These are phyloP conservation scores for Muscina levida DNA, from an alignment of 2,888 invertebrate species.

Conservation along the genomic window DNA sequence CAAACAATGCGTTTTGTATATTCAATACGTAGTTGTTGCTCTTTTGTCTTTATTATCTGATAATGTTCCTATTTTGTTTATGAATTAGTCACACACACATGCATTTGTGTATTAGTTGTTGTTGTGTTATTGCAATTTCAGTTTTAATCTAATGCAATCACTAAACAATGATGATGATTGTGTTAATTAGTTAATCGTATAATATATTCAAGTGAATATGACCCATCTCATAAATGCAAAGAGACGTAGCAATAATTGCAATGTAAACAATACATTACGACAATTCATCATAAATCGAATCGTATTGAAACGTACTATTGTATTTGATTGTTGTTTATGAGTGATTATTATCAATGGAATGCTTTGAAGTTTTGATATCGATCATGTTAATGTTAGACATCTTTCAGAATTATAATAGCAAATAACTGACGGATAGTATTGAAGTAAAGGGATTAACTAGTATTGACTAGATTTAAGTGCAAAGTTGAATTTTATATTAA, in stretches of 20 bases:
- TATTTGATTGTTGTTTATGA: neutral
- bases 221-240: neutral
- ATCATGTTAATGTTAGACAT: too few relatives aligned
- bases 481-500: too few relatives aligned
- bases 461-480: too few relatives aligned
- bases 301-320: too few relatives aligned
- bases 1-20: conserved; percentile 19
- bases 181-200: conserved; percentile 35
- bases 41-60: conserved; percentile 1
- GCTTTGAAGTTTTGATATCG: too few relatives aligned
- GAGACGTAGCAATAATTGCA: too few relatives aligned
- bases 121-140: conserved; percentile 4
- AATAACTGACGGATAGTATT: too few relatives aligned
- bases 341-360: too few relatives aligned
- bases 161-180: conserved; percentile 29
- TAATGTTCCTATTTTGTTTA: conserved; percentile 28
- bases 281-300: too few relatives aligned
- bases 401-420: too few relatives aligned
- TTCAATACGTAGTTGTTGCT: conserved; percentile 4
- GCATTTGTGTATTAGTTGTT: conserved; percentile 7
- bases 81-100: neutral
- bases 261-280: too few relatives aligned
- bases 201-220: conserved; percentile 24
- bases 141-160: conserved; percentile 9
- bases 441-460: too few relatives aligned